Conservation (phyloP, 1,140 invertebrate species). For the Argopecten irradians region DNA sequence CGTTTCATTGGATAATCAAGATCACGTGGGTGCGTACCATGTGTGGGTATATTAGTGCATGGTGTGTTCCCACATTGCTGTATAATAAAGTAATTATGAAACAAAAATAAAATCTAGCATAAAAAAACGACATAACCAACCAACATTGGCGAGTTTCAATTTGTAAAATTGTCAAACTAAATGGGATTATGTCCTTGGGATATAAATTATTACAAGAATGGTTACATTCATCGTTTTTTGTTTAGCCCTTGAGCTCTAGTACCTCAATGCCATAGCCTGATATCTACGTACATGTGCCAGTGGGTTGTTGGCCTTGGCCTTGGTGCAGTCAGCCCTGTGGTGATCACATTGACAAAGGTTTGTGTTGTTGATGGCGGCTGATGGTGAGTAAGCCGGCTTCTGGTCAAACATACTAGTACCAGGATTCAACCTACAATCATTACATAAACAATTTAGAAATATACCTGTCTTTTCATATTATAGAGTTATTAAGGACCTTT, state of each 20-base stretch:
- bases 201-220: too few relatives aligned
- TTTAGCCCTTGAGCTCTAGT: too few relatives aligned
- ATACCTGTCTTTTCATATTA: too few relatives aligned
- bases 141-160: too few relatives aligned
- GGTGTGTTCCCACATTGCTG: background rate
- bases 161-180: background rate
- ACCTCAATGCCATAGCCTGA: too few relatives aligned
- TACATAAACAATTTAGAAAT: background rate
- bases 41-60: background rate
- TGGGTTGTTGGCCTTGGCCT: background rate
- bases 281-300: background rate
- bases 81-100: background rate
- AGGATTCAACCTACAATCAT: background rate
- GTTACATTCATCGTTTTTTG: too few relatives aligned
- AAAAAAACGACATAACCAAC: too few relatives aligned
- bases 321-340: conserved; percentile 25
- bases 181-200: too few relatives aligned
- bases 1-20: background rate
- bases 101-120: too few relatives aligned
- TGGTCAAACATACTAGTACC: conserved; percentile 40
- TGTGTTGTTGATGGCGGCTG: conserved; percentile 28
- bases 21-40: background rate
- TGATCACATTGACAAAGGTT: conserved; percentile 40
- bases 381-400: conserved; percentile 30
- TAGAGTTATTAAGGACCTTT: too few relatives aligned